phyloP scores from a whole-genome alignment of 1,140 invertebrate species.

The Drosophila bocqueti region DNA sequence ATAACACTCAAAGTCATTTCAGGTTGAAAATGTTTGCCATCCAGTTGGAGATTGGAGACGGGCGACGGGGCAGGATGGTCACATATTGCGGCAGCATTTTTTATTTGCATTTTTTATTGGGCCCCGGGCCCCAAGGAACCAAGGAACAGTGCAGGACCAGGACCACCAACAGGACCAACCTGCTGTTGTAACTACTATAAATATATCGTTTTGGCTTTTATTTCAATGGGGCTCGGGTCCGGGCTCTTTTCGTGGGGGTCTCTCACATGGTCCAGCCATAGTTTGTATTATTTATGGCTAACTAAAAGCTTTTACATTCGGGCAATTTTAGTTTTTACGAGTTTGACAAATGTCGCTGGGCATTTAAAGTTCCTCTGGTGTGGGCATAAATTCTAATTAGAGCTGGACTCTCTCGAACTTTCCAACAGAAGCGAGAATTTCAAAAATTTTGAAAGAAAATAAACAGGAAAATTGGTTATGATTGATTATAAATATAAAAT shows the following conservation, averaged over 20 bases:
- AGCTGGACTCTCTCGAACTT: conserved; percentile 41
- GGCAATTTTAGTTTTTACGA: conserved; percentile 76
- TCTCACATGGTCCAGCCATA: conserved; percentile 51
- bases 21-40: conserved; percentile 66
- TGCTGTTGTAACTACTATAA: conserved; percentile 57
- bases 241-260: conserved; percentile 19
- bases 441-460: conserved; percentile 57
- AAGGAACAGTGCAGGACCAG: conserved; percentile 3
- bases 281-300: conserved; percentile 78
- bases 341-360: conserved; percentile 61
- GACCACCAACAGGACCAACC: conserved; percentile 10
- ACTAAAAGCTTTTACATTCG: conserved; percentile 80
- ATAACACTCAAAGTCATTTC: conserved; percentile 82
- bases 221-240: conserved; percentile 24
- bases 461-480: conserved; percentile 46
- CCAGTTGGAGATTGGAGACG: conserved; percentile 6
- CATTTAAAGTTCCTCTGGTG: conserved; percentile 46
- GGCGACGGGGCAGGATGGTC: conserved; percentile 28
- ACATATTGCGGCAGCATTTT: conserved; percentile 75
- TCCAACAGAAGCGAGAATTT: conserved; percentile 33
- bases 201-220: conserved; percentile 71
- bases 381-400: conserved; percentile 78
- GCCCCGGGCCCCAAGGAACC: conserved; percentile 22
- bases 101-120: conserved; percentile 81
- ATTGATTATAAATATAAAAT: too few relatives aligned